Evolutionary conservation across 2,113 vertebrate species (phyloP).

Genomic region (Oryzias celebensis): DNA sequence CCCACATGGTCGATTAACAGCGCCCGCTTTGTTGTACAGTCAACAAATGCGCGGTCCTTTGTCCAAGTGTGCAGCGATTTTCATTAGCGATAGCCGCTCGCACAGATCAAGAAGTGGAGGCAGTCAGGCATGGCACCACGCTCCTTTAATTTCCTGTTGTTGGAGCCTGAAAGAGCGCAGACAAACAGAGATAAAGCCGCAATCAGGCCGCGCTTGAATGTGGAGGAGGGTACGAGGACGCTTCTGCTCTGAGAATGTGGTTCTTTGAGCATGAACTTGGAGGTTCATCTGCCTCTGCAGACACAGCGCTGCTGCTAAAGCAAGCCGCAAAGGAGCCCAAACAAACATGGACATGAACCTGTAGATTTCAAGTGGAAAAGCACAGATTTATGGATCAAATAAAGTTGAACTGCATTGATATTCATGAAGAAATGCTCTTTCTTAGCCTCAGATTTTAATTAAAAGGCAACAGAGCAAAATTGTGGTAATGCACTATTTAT

Average conservation of each 20-base stretch:
- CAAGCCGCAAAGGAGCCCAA: too few species aligned
- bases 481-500: neutral
- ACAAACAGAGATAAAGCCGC: constrained; percentile 52
- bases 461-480: constrained; percentile 7
- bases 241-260: constrained; percentile 19
- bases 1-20: constrained; percentile 37
- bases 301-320: too few species aligned
- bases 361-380: too few species aligned
- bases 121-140: constrained; percentile 36
- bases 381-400: too few species aligned
- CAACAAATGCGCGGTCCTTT: too few species aligned
- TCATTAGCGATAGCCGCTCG: constrained; percentile 65
- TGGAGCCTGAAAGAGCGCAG: constrained; percentile 63
- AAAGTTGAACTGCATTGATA: too few species aligned
- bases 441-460: constrained; percentile 27
- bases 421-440: constrained; percentile 15
- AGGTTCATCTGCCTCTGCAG: too few species aligned
- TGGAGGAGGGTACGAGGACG: constrained; percentile 7
- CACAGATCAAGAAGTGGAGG: constrained; percentile 59
- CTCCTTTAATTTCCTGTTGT: constrained; percentile 75
- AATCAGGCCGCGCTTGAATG: constrained; percentile 18
- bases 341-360: too few species aligned
- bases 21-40: constrained; percentile 35
- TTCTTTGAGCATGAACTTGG: constrained; percentile 10
- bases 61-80: constrained; percentile 47